Conservation (phyloP, 2,797 vertebrate genomes). For the Falco peregrinus region DNA sequence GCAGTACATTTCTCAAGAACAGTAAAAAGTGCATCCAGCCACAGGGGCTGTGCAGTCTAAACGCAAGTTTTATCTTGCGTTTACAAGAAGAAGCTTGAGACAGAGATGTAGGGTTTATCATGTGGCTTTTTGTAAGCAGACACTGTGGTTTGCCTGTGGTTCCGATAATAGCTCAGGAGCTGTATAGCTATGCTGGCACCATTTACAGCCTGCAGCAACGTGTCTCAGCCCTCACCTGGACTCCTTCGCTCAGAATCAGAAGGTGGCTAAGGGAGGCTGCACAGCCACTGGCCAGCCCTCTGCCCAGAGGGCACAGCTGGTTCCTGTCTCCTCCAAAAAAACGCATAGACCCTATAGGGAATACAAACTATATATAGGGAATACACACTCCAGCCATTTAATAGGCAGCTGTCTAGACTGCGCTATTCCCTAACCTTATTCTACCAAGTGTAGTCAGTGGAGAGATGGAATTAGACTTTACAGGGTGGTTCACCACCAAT, state of each 20-base stretch:
- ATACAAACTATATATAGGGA: background rate
- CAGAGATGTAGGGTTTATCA: background rate
- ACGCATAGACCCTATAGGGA: background rate
- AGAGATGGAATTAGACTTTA: background rate
- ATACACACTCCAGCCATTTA: background rate
- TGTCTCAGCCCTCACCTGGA: background rate
- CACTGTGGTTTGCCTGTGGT: background rate
- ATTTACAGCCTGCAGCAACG: background rate
- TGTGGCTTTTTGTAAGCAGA: background rate
- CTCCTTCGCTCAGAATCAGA: background rate
- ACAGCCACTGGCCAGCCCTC: background rate
- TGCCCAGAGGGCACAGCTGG: background rate
- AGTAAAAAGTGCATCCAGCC: background rate
- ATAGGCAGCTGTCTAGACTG: background rate
- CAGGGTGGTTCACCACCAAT: background rate
- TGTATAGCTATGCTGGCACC: background rate
- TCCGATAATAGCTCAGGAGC: background rate
- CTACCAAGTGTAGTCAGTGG: background rate
- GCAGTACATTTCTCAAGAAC: background rate
- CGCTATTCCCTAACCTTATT: background rate
- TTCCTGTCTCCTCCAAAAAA: background rate
- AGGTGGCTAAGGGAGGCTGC: background rate
- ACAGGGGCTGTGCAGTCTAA: background rate
- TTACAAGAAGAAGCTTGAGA: background rate
- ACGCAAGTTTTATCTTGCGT: background rate